phyloP scores from a whole-genome alignment of 2,113 vertebrate genomes.

The Oceanites oceanicus region DNA sequence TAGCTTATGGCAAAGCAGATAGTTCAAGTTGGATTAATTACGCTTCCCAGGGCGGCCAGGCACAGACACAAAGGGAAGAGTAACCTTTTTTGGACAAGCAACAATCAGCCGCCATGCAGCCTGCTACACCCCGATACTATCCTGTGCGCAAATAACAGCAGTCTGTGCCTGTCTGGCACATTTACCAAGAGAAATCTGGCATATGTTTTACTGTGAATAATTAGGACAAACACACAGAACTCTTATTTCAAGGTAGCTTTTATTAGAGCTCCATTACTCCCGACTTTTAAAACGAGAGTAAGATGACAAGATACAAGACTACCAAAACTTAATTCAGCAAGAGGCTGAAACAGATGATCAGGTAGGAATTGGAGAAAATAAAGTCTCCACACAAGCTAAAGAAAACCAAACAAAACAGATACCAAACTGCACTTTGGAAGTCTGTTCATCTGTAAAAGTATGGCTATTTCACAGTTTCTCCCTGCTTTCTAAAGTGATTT shows the following conservation, averaged over 20 bases:
- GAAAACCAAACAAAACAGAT: not conserved
- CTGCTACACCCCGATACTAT: not conserved
- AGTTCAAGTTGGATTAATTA: not conserved
- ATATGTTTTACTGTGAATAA: conserved; percentile 48
- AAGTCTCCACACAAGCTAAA: not conserved
- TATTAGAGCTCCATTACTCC: not conserved
- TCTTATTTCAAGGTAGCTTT: conserved; percentile 36
- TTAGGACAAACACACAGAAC: conserved; percentile 16
- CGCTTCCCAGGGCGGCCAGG: not conserved
- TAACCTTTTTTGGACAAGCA: not conserved
- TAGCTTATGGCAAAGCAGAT: not conserved
- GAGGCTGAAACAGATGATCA: not conserved
- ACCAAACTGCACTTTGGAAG: not conserved
- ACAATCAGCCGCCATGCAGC: not conserved
- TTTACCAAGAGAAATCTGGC: not conserved
- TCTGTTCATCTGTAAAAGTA: not conserved
- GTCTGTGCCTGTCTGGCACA: not conserved
- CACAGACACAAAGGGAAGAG: conserved; percentile 14
- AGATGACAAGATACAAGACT: not conserved
- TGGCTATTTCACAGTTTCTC: not conserved
- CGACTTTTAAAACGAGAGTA: not conserved
- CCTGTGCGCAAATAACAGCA: not conserved
- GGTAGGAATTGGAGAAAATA: not conserved
- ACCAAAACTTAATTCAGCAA: not conserved
- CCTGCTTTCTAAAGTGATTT: not conserved